Evolutionary conservation across 2,797 vertebrate genomes (phyloP).

Genomic region (Nannoperca australis): DNA sequence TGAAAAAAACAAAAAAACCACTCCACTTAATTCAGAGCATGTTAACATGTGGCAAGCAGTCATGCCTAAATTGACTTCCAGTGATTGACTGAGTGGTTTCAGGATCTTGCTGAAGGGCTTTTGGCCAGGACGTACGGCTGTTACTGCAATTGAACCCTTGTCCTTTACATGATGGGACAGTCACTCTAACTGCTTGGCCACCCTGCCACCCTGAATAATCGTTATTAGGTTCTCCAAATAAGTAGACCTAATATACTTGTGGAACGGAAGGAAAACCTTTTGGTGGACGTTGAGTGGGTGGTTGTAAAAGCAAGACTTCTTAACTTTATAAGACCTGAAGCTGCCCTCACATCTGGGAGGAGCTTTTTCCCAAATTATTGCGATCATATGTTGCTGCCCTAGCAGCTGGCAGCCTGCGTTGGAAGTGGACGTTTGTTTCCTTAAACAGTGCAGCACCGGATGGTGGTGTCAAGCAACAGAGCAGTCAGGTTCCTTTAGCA

Average conservation of each 20-base stretch:
- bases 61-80: slow-evolving; percentile 52
- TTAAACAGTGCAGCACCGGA: slow-evolving; percentile 71
- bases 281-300: slow-evolving; percentile 71
- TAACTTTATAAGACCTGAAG: slow-evolving; percentile 76
- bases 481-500: slow-evolving; percentile 46
- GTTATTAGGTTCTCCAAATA: slow-evolving; percentile 80
- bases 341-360: slow-evolving; percentile 75
- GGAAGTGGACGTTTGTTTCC: slow-evolving; percentile 76
- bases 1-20: slow-evolving; percentile 62
- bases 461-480: slow-evolving; percentile 44
- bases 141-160: slow-evolving; percentile 76
- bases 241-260: slow-evolving; percentile 72
- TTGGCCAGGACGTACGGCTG: slow-evolving; percentile 60
- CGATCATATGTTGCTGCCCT: slow-evolving; percentile 81
- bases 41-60: slow-evolving; percentile 64
- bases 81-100: slow-evolving; percentile 62
- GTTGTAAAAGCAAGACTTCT: slow-evolving; percentile 79
- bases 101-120: slow-evolving; percentile 59
- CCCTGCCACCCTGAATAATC: slow-evolving; percentile 66
- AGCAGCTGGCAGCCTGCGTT: slow-evolving; percentile 68
- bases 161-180: slow-evolving; percentile 69
- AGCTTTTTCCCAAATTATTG: slow-evolving; percentile 78
- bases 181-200: slow-evolving; percentile 69
- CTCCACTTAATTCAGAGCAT: slow-evolving; percentile 51
- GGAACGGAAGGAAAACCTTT: slow-evolving; percentile 82